A percentile compares a stretch with the other conserved stretches of the same genome.
Evolutionary conservation across 2,113 vertebrate species (phyloP).

Genomic region (Axis porcinus): DNA sequence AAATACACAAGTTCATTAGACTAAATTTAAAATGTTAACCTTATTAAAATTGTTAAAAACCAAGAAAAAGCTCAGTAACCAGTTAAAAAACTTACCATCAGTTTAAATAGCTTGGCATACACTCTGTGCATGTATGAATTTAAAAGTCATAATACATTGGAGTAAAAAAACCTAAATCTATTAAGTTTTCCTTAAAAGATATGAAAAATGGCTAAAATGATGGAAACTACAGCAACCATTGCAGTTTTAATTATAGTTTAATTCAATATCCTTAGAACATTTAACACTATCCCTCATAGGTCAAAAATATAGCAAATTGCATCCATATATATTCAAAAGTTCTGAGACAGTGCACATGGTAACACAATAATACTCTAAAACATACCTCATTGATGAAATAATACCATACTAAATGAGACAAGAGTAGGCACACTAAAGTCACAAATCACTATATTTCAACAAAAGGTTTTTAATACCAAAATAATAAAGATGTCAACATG

Average conservation of each 20-base stretch:
- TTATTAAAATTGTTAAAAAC: slow-evolving; percentile 51
- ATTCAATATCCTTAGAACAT: slow-evolving; percentile 11
- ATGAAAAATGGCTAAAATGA: background rate
- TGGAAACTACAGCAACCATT: background rate
- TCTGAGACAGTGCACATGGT: slow-evolving; percentile 17
- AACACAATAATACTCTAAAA: background rate
- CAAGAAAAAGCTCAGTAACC: slow-evolving; percentile 25
- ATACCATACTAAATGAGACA: background rate
- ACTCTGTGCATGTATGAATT: background rate
- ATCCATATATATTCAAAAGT: slow-evolving; percentile 48
- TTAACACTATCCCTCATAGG: slow-evolving; percentile 35
- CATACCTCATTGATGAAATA: background rate
- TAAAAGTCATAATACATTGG: background rate
- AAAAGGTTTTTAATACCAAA: slow-evolving; percentile 28
- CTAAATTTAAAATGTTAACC: slow-evolving; percentile 24
- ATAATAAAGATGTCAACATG: slow-evolving; percentile 5
- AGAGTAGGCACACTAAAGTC: slow-evolving; percentile 1
- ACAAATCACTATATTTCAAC: slow-evolving; percentile 8
- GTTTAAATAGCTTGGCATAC: background rate
- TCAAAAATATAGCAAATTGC: slow-evolving; percentile 28
- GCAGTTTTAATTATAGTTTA: slow-evolving; percentile 38
- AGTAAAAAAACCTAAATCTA: slow-evolving; percentile 18
- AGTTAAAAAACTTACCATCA: background rate
- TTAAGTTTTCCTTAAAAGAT: slow-evolving; percentile 1
- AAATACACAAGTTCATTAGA: slow-evolving; percentile 37